Percentiles rank a stretch among this genome's conserved stretches.
Evolutionary conservation across 2,888 invertebrate genomes (phyloP).

Genomic region (Drosophila stalkeri): DNA sequence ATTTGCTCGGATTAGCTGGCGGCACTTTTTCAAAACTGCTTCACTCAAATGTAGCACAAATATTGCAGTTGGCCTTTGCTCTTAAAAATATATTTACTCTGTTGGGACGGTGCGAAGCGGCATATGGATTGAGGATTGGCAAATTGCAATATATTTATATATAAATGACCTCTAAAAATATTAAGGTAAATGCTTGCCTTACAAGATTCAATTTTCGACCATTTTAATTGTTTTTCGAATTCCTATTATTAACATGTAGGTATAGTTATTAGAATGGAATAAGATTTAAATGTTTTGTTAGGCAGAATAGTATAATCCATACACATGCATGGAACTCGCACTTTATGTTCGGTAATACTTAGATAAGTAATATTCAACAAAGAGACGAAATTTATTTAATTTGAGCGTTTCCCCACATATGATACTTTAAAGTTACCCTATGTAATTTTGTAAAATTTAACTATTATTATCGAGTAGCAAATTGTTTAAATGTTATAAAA

Average conservation of each 20-base stretch:
- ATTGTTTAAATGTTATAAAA: not conserved
- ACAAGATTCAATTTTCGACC: too few species aligned
- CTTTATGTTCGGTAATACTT: not conserved
- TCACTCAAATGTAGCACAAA: slow-evolving; percentile 6
- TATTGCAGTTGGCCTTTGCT: slow-evolving; percentile 34
- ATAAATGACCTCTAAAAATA: not conserved
- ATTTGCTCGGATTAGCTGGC: slow-evolving; percentile 33
- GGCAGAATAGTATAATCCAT: too few species aligned
- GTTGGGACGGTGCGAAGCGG: not conserved
- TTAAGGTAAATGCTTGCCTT: too few species aligned
- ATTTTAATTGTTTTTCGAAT: too few species aligned
- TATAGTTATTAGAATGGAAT: too few species aligned
- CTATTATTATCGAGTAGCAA: not conserved
- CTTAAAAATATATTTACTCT: slow-evolving; percentile 18
- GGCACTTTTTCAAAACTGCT: slow-evolving; percentile 13
- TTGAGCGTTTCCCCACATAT: not conserved
- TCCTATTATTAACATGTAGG: too few species aligned
- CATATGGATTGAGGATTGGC: not conserved
- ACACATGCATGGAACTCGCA: too few species aligned
- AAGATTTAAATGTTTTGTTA: too few species aligned
- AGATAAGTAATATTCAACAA: not conserved
- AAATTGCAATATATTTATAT: not conserved
- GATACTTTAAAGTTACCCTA: not conserved
- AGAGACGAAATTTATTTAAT: not conserved
- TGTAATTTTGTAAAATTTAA: not conserved